phyloP scores from a whole-genome alignment of 2,888 invertebrate genomes.

The Siphlonurus alternatus region DNA sequence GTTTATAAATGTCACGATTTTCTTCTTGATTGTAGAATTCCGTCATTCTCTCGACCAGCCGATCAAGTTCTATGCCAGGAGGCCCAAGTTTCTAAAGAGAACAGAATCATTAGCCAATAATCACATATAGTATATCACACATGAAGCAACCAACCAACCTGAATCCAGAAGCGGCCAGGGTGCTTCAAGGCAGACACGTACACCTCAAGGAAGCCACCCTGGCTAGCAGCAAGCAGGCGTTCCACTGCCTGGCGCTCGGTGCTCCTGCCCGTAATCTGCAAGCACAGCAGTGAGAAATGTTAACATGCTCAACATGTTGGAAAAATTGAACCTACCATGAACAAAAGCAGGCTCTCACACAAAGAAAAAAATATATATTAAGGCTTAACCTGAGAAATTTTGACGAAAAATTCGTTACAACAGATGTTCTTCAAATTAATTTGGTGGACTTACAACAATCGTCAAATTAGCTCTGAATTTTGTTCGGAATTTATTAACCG shows the following conservation, averaged over 20 bases:
- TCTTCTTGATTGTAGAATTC: conserved; percentile 51
- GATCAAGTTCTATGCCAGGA: conserved; percentile 56
- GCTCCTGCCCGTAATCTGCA: neutral
- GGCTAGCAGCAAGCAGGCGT: conserved; percentile 14
- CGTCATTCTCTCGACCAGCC: conserved; percentile 66
- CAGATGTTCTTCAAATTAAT: too few species aligned
- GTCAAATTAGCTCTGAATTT: too few species aligned
- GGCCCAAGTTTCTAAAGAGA: conserved; percentile 32
- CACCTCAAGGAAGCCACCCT: conserved; percentile 54
- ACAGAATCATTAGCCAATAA: neutral
- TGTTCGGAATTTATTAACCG: too few species aligned
- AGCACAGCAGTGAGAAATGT: neutral
- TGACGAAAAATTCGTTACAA: too few species aligned
- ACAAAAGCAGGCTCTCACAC: too few species aligned
- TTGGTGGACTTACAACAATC: too few species aligned
- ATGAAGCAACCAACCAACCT: conserved; percentile 30
- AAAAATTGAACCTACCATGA: too few species aligned
- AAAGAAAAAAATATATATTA: too few species aligned
- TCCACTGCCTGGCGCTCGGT: conserved; percentile 8
- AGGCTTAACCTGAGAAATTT: too few species aligned
- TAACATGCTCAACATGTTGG: neutral
- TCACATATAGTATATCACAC: neutral
- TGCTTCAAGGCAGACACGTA: conserved; percentile 73
- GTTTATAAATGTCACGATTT: conserved; percentile 40
- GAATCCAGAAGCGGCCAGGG: conserved; percentile 72